Base-by-base conservation (phyloP, 2,888 invertebrate genomes). In the Pheosia gnoma region DNA sequence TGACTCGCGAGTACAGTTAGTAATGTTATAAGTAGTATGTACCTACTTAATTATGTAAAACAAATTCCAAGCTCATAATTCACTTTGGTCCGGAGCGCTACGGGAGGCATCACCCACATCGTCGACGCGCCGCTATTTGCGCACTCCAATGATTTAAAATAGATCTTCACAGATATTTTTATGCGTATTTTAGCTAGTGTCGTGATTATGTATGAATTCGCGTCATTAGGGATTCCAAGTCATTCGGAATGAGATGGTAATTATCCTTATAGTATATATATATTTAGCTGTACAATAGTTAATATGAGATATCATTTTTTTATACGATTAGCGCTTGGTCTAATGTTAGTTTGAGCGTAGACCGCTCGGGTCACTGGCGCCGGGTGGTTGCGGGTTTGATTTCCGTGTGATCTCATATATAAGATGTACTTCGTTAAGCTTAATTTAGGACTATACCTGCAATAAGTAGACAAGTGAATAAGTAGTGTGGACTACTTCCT, bases 91-190 rank as follows among this genome's bases (percentile, higher is more conserved):
- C 69, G 61, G 58, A 68, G 71, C 71, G 68, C 68, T 74, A 74
- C 73, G 66, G 68, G 71, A 74, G 75, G 75, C 71, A 73, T 79
- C 84, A 82, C 85, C 81, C 82, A 82, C 79, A 72, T 74, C 77
- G 70, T 73, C 75, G 74, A 74, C 69, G 74, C 71, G 66, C 68
- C 71, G 84, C 80, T 87, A 85, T 87, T 85, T 84, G 79, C 82
- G 85, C 81, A 77, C 79, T 78, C 76, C 72, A 74, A 81, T 81
- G 84, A 82, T 85, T 79, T 81, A 85, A 25, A 85, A 87, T 87
- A 85, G 84, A 83, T 81, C 76, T 74, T 79, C 73, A 79, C 83
- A 83, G 81, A 85, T 84, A 83, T 86, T 86, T 86, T 85, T 85
- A 80, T 74, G 73, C 70, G 57, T 68, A 71, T 75, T 79, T 71